phyloP scores from a whole-genome alignment of 2,113 vertebrate species.

The Crotophaga sulcirostris region DNA sequence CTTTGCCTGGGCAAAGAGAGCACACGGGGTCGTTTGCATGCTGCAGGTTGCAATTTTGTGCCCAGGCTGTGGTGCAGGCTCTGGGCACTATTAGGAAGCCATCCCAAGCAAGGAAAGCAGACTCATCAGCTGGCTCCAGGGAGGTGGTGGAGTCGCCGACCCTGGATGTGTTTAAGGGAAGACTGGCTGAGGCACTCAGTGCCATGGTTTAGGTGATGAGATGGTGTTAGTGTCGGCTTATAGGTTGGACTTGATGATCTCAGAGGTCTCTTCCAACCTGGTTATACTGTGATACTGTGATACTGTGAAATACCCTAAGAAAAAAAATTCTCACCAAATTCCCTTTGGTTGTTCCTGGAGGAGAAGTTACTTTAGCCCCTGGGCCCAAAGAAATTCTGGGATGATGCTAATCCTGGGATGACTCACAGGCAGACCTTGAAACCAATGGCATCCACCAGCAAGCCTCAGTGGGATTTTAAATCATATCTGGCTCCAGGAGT shows the following conservation, averaged over 20 bases:
- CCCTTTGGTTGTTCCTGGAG: neutral
- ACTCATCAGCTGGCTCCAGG: neutral
- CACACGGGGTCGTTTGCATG: neutral
- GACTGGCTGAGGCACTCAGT: too few species aligned
- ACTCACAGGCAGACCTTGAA: neutral
- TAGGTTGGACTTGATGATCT: too few species aligned
- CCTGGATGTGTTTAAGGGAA: too few species aligned
- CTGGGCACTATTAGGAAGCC: neutral
- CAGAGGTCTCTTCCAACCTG: too few species aligned
- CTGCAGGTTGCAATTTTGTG: neutral
- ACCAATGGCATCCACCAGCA: neutral
- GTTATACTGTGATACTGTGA: too few species aligned
- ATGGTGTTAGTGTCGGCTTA: too few species aligned
- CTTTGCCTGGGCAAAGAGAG: neutral
- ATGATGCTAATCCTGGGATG: neutral
- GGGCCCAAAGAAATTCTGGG: neutral
- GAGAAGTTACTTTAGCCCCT: neutral
- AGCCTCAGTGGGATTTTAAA: neutral
- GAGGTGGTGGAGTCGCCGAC: too few species aligned
- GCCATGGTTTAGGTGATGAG: too few species aligned
- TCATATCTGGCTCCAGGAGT: neutral
- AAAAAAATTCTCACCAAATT: neutral
- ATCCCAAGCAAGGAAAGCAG: neutral
- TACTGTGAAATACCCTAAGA: neutral
- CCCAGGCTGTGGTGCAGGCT: neutral